Evolutionary conservation across 2,888 invertebrate species (phyloP), one percentile per base, ranked within the genome.

Genomic region (Atrina japonica): DNA sequence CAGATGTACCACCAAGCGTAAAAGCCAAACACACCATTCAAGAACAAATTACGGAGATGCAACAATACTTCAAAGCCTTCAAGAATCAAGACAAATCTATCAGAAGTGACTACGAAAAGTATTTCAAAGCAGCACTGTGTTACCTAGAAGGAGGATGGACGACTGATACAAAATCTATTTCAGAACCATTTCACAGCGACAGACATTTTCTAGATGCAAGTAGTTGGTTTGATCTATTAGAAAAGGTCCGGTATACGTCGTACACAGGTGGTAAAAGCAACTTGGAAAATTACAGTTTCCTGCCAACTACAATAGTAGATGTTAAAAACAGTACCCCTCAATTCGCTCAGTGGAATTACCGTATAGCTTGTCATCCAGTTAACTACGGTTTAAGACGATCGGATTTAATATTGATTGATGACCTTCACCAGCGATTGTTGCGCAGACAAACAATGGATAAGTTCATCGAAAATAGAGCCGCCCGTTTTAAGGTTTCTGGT

Each of bases 341-440:
- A 25, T 81, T 76, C 35, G 83, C 85, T 14, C 85, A 85, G 49
- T 85, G 85, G 85, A 85, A 84, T 68, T 85, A 85, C 77, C 75
- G 81, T 67, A 84, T 84, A 40, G 52, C 73, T 0, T 82, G 80
- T 43, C 81, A 83, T 65, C 81, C 81, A 35, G 18, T 83, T 25
- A 72, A 75, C 3, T 23, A 64, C 16, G 75, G 80, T 30, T 55
- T 84, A 9, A 80, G 78, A 11, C 25, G 70, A 1, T 41, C 35
- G 9, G 59, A 66, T 5, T 73, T 83, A n/a, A 25, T 30, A n/a
- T 49, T 73, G 16, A 53, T 74, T 18, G 82, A 82, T 50, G 82
- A 82, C 47, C 14, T 82, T 0, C 45, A 60, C 18, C 52, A 52
- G 11, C 72, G 84, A 71, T 75, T 78, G 61, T 43, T 66, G 11